A percentile compares a stretch with the other conserved stretches of the same genome.
phyloP scores from a whole-genome alignment of 2,888 invertebrate genomes.

The Biston betularia region DNA sequence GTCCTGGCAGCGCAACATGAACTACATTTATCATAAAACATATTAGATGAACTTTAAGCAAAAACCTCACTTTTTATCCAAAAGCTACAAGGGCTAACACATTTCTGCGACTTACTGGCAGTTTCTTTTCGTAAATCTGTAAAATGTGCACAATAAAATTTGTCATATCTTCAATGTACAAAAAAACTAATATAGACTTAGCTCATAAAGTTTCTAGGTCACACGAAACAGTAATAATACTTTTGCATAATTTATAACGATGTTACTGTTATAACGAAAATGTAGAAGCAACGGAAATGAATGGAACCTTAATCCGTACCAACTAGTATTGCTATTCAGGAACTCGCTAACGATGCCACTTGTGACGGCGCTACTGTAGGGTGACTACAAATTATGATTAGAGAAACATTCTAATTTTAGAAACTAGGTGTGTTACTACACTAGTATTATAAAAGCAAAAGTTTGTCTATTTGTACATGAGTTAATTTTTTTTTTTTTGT shows the following conservation, averaged over 20 bases:
- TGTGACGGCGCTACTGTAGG: conserved; percentile 40
- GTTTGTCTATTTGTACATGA: too few relatives aligned
- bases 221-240: conserved; percentile 18
- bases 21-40: too few relatives aligned
- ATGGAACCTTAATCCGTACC: conserved; percentile 36
- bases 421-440: neutral
- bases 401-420: neutral
- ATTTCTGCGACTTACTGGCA: too few relatives aligned
- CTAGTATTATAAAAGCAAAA: too few relatives aligned
- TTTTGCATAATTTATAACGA: conserved; percentile 19
- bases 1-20: too few relatives aligned
- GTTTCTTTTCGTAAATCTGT: neutral
- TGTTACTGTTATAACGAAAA: neutral
- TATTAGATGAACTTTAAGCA: too few relatives aligned
- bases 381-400: conserved; percentile 16
- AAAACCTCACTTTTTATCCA: too few relatives aligned
- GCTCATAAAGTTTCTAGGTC: conserved; percentile 22
- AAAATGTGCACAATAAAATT: conserved; percentile 3
- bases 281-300: conserved; percentile 19
- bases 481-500: too few relatives aligned
- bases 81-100: too few relatives aligned
- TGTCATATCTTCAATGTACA: neutral
- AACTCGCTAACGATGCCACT: conserved; percentile 53
- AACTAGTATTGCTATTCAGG: conserved; percentile 36
- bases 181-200: conserved; percentile 15